phyloP scores from a whole-genome alignment of 1,140 invertebrate species.

The Euura saliciscinereae region DNA sequence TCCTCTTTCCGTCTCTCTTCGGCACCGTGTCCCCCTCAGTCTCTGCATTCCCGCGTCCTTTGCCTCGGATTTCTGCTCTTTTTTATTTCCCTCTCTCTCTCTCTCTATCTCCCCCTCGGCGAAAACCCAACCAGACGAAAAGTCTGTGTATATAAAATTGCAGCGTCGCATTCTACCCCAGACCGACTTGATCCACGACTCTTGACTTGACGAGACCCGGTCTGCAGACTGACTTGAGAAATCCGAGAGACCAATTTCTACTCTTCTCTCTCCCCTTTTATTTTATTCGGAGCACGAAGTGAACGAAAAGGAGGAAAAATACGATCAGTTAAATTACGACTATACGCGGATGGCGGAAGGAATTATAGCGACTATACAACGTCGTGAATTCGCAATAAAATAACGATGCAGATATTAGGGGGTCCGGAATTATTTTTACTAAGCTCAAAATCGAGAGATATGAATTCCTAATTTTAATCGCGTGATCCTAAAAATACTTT shows the following conservation, averaged over 20 bases:
- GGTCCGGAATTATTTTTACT: neutral
- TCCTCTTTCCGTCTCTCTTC: slow-evolving; percentile 14
- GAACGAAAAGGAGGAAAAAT: no score
- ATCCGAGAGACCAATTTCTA: neutral
- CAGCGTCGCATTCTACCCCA: neutral
- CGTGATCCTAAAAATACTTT: neutral
- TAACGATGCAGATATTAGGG: no score
- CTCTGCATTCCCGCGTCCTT: neutral
- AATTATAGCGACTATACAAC: no score
- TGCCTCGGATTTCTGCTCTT: slow-evolving; percentile 5
- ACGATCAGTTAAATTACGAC: no score
- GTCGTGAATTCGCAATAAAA: no score
- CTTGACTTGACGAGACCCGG: neutral
- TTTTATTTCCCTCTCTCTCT: neutral
- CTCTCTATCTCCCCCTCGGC: neutral
- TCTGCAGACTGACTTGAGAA: neutral
- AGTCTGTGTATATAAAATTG: neutral
- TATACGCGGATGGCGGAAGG: no score
- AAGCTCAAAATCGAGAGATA: neutral
- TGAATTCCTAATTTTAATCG: neutral
- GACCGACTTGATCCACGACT: neutral
- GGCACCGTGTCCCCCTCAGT: neutral
- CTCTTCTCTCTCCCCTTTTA: no score
- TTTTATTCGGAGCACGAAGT: no score
- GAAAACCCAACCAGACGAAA: neutral